Percentiles rank a stretch among this genome's conserved stretches.
Evolutionary conservation across 92 coral and sea anemone genomes (phyloP).

Genomic region (Palythoa grandis): DNA sequence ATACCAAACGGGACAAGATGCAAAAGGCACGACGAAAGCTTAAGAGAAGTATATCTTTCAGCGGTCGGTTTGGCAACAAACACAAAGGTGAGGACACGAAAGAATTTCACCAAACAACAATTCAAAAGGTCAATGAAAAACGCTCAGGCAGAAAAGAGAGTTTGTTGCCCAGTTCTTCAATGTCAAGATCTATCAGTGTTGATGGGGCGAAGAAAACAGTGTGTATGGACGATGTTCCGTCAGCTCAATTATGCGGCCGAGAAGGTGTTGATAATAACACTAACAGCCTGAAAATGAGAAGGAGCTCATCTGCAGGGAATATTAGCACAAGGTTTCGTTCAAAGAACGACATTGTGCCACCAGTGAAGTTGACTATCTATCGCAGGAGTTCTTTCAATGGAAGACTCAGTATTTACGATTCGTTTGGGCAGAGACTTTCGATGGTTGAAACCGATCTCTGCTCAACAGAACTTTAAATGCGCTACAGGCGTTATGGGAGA

Average conservation of each 20-base stretch:
- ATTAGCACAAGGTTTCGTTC: neutral
- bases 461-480: conserved; percentile 25
- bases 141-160: neutral
- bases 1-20: neutral
- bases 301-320: conserved; percentile 38
- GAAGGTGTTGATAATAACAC: neutral
- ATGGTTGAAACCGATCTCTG: conserved; percentile 44
- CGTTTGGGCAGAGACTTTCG: conserved; percentile 33
- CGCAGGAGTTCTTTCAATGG: conserved; percentile 41
- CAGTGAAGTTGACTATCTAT: conserved; percentile 13
- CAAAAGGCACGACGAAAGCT: conserved; percentile 2
- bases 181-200: conserved; percentile 17
- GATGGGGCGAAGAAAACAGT: neutral
- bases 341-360: conserved; percentile 6
- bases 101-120: neutral
- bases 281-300: neutral
- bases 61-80: conserved; percentile 37
- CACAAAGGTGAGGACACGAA: conserved; percentile 17
- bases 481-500: neutral
- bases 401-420: conserved; percentile 34
- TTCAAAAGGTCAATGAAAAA: conserved; percentile 1
- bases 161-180: neutral
- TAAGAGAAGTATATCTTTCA: conserved; percentile 37
- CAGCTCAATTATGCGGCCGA: neutral
- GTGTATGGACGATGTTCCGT: neutral